phyloP scores from a whole-genome alignment of 2,888 invertebrate species.

The Netelia melanura region DNA sequence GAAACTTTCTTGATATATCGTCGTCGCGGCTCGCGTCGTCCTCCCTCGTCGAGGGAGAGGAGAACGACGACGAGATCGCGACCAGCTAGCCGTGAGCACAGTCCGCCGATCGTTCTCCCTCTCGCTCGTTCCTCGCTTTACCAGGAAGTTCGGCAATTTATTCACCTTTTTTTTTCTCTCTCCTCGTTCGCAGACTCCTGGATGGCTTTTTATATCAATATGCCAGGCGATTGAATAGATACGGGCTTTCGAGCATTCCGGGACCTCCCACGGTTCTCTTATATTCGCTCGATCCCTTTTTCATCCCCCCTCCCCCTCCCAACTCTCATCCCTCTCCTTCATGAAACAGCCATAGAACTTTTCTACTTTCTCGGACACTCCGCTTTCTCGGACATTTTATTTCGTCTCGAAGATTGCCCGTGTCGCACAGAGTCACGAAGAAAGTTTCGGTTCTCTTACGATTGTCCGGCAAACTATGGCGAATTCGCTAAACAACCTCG shows the following conservation, averaged over 20 bases:
- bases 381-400: conserved; percentile 21
- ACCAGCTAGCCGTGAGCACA: conserved; percentile 56
- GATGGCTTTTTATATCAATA: conserved; percentile 79
- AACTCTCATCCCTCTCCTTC: conserved; percentile 38
- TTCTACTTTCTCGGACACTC: conserved; percentile 53
- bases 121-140: conserved; percentile 54
- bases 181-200: conserved; percentile 67
- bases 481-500: background rate
- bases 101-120: conserved; percentile 54
- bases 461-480: background rate
- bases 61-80: conserved; percentile 58
- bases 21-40: conserved; percentile 24
- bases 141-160: conserved; percentile 79
- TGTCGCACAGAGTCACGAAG: background rate
- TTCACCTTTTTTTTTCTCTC: conserved; percentile 76
- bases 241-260: conserved; percentile 72
- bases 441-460: background rate
- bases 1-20: conserved; percentile 77
- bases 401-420: background rate
- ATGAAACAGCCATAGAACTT: conserved; percentile 74
- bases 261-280: conserved; percentile 73
- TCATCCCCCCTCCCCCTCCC: conserved; percentile 33
- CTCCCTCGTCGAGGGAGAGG: conserved; percentile 25
- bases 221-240: conserved; percentile 73
- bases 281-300: conserved; percentile 66